Evolutionary conservation across 1,140 invertebrate species (phyloP).

Genomic region (Medauroidea extradentata): DNA sequence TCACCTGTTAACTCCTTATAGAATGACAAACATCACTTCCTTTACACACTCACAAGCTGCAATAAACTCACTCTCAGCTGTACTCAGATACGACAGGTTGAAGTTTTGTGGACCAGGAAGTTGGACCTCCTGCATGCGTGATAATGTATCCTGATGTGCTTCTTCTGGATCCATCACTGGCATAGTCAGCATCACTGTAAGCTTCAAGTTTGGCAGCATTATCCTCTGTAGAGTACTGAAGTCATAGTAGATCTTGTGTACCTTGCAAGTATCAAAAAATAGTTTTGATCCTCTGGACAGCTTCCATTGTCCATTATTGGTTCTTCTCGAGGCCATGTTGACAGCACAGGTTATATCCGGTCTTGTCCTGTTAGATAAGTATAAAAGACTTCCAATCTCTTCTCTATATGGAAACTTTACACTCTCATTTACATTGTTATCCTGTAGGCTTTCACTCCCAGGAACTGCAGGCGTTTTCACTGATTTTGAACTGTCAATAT

Average conservation of each 20-base stretch:
- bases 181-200: conserved; percentile 24
- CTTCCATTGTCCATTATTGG: conserved; percentile 22
- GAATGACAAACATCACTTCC: too few species aligned
- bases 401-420: conserved; percentile 25
- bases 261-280: conserved; percentile 42
- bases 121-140: too few species aligned
- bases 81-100: too few species aligned
- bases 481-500: conserved; percentile 19
- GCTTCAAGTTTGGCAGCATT: background rate
- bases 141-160: too few species aligned
- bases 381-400: conserved; percentile 34
- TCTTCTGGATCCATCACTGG: conserved; percentile 1
- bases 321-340: conserved; percentile 24
- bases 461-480: conserved; percentile 16
- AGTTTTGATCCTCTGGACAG: conserved; percentile 37
- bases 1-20: too few species aligned
- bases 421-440: background rate
- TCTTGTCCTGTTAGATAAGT: conserved; percentile 33
- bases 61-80: too few species aligned
- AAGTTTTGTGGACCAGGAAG: too few species aligned
- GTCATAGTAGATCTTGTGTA: conserved; percentile 28
- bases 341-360: conserved; percentile 40
- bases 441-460: background rate
- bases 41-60: too few species aligned
- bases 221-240: background rate